These are phyloP conservation scores for Danio kyathit DNA, from an alignment of 2,797 vertebrate species.

Conservation along the genomic window DNA sequence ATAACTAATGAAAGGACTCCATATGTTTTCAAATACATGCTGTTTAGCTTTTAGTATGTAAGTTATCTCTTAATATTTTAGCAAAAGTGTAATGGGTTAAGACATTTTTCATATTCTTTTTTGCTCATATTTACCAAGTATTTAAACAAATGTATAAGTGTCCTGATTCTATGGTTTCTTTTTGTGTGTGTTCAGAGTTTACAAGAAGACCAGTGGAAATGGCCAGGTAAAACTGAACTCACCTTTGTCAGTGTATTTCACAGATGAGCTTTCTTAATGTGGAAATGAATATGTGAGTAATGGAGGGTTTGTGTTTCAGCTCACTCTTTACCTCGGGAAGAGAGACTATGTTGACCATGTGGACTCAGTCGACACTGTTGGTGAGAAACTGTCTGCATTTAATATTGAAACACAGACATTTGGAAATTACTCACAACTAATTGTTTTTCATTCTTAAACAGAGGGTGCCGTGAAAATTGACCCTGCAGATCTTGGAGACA, in stretches of 20 bases:
- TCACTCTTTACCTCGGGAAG: constrained; percentile 90
- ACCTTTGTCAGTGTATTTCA: neutral
- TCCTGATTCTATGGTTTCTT: neutral
- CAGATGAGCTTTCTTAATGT: neutral
- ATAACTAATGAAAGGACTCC: too few species aligned
- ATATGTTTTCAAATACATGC: too few species aligned
- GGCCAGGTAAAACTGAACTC: constrained; percentile 79
- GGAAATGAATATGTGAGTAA: neutral
- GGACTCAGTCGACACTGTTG: constrained; percentile 81
- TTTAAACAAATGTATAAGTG: neutral
- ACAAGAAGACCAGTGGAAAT: constrained; percentile 90
- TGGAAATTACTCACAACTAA: neutral
- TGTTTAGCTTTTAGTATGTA: too few species aligned
- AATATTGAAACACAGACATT: neutral
- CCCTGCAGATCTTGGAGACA: constrained; percentile 81
- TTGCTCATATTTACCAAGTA: too few species aligned
- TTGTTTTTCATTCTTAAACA: constrained; percentile 63
- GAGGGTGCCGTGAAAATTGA: constrained; percentile 89
- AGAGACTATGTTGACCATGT: constrained; percentile 90
- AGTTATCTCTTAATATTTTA: too few species aligned
- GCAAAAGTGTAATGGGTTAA: too few species aligned
- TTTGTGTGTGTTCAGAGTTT: constrained; percentile 79
- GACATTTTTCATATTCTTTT: too few species aligned
- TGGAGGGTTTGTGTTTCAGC: constrained; percentile 68
- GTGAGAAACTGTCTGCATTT: constrained; percentile 69